These are phyloP conservation scores for Rhabdophis nuchalis DNA, from an alignment of 2,797 vertebrate species.

Conservation along the genomic window DNA sequence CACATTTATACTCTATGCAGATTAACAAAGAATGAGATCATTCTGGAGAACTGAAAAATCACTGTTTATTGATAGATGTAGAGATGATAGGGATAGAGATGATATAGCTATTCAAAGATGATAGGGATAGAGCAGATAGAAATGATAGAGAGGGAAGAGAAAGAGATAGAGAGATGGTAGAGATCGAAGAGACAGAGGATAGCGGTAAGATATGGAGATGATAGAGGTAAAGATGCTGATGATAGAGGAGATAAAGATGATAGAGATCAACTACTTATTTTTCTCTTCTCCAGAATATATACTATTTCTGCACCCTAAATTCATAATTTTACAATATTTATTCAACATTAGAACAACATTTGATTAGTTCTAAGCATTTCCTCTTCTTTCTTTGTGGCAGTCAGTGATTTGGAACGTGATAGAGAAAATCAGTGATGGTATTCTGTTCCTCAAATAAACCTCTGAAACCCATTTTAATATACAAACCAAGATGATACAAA, in stretches of 20 bases:
- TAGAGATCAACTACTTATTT: not conserved
- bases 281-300: not conserved
- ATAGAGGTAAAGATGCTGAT: not conserved
- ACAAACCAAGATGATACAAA: not conserved
- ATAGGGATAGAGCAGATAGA: not conserved
- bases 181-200: not conserved
- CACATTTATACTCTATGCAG: not conserved
- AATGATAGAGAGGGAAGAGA: not conserved
- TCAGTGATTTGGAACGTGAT: not conserved
- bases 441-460: not conserved
- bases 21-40: not conserved
- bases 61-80: not conserved
- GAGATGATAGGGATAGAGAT: not conserved
- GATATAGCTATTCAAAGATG: not conserved
- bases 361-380: not conserved
- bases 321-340: not conserved
- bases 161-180: not conserved
- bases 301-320: not conserved
- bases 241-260: not conserved
- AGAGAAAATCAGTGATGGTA: not conserved
- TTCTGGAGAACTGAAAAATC: not conserved
- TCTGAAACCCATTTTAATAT: not conserved
- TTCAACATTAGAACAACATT: not conserved
- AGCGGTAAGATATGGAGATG: not conserved
- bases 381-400: not conserved